Evolutionary conservation across 2,113 vertebrate genomes (phyloP), one percentile per base, ranked within the genome.

Genomic region (Hystrix cristata): DNA sequence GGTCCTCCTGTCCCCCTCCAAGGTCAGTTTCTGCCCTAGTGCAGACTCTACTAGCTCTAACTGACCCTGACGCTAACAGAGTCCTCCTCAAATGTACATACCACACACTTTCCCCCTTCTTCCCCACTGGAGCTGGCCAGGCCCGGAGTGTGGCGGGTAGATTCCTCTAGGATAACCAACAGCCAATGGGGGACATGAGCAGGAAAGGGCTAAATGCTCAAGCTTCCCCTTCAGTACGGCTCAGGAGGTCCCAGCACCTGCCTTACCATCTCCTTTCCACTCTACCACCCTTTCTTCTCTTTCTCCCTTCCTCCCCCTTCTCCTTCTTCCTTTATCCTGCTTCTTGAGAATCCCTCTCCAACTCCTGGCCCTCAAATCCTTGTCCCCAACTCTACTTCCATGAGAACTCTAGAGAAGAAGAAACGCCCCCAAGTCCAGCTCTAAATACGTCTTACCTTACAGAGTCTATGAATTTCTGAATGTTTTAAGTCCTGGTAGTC

Each of bases 151-250:
- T 57, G 23, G 19, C 96, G 57, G 2, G 2, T 2, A 23, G 1
- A 79, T 64, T 82, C 43, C 48, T 9, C 19, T 38, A 43, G 55
- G 55, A 62, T 57, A 76, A 38, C 13, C 21, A 46, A 57, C 87
- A 69, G 27, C 38, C 16, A 29, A 0, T 1, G 5, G 7, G 12
- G 1, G 16, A 0, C 38, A 19, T 16, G 46, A 57, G 31, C 14
- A 23, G 5, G 76, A 29, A 1, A 34, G 53, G 1, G 23, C 27
- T 31, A 72, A 94, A 79, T 0, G 3, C 16, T 60, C 48, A 18
- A 62, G 34, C 3, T 81, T 87, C 38, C 67, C 16, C 84, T 64
- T 81, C 67, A 34, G 1, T 1, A 0, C 27, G 25, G 12, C 80
- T 87, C 64, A 48, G 46, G 16, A 95, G 46, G 48, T 23, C 78